Base-by-base conservation (phyloP, 2,888 invertebrate genomes). In the Elysia crispata region DNA sequence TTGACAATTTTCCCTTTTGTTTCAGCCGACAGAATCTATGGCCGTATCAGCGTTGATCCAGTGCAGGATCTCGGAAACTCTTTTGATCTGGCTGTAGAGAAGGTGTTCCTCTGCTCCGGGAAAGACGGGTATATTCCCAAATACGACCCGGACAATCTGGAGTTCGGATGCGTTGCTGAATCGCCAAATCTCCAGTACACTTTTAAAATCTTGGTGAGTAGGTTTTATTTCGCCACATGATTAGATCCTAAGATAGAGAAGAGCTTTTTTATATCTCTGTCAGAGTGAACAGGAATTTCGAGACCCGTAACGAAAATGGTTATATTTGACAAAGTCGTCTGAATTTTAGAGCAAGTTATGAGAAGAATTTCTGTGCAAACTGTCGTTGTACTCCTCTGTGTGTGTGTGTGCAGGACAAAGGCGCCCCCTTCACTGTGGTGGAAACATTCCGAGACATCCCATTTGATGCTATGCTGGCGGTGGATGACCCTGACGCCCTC, bases 101-200 rank as follows among this genome's bases (percentile, higher is more conserved):
- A 92, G 83, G 91, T 92, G 70, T 92, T 90, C 82, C 76, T 92
- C 23, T 92, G 92, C 81, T 87, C 91, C 11, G 92, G 92, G 1
- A 89, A 89, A 57, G 91, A 91, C 80, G 92, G 92, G 31, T 91
- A 91, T 85, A 87, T 92, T 76, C 92, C 92, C 23, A 91, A 90
- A 84, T 92, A 91, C 77, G 86, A 90, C 77, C 92, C 92, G 0
- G 86, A 85, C 30, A 87, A 87, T 49, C 83, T 85, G 28, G 90
- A 92, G 82, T 92, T 87, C 81, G 92, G 92, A 25, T 92, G 92
- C 81, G 86, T 91, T 8, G 89, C 89, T 0, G 83, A 89, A 25
- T 88, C 91, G 0, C 83, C 86, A 23, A 90, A 88, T 67, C 87
- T 92, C 3, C 88, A 90, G 57, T 86, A 91, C 74, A 83, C 89